These are phyloP conservation scores for Osmerus eperlanus DNA, from an alignment of 2,113 vertebrate genomes.

Conservation along the genomic window DNA sequence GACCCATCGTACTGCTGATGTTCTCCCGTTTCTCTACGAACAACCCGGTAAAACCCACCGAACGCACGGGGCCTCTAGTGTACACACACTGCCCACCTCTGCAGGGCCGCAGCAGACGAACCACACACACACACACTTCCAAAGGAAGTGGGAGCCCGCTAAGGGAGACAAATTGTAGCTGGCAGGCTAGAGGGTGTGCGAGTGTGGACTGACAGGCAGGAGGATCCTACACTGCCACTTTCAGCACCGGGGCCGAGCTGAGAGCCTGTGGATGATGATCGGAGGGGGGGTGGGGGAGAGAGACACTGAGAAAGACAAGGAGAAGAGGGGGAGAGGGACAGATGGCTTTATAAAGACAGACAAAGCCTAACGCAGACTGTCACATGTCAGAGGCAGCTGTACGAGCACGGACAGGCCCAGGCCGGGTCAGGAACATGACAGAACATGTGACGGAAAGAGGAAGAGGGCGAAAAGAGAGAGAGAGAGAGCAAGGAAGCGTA, in stretches of 20 bases:
- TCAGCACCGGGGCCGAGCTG: no score
- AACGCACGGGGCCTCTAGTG: no score
- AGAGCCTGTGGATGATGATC: not conserved
- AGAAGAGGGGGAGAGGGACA: conserved; percentile 10
- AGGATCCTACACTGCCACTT: no score
- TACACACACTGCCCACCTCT: no score
- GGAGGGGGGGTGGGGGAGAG: conserved; percentile 23
- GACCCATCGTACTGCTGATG: no score
- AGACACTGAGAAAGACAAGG: conserved; percentile 22
- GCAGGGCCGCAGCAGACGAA: no score
- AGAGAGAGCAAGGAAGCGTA: conserved; percentile 22
- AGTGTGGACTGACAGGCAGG: conserved; percentile 30
- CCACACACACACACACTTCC: not conserved
- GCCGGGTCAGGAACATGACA: conserved; percentile 16
- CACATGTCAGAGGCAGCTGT: conserved; percentile 35
- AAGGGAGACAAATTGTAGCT: conserved; percentile 44
- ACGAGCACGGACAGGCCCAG: conserved; percentile 30
- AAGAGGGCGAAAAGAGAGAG: not conserved
- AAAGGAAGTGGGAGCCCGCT: conserved; percentile 2
- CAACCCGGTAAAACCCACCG: no score
- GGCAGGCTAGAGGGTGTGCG: conserved; percentile 38
- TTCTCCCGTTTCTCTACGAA: no score
- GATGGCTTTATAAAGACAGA: conserved; percentile 10
- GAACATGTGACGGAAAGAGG: not conserved
- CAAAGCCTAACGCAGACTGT: conserved; percentile 17